These are phyloP conservation scores for Dasypolia templi DNA, from an alignment of 2,888 invertebrate genomes.

Conservation along the genomic window DNA sequence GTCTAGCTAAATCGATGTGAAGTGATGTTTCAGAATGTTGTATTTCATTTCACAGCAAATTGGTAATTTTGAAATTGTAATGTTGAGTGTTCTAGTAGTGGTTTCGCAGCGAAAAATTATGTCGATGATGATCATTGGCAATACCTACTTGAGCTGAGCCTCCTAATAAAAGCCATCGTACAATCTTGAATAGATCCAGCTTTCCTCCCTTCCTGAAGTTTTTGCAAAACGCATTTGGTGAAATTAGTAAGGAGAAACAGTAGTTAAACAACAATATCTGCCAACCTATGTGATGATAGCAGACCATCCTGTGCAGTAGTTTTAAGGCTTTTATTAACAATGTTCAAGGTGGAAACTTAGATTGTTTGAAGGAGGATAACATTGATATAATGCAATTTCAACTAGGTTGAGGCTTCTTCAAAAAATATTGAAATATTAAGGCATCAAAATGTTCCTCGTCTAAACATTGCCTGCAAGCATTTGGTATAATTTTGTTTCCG, in stretches of 20 bases:
- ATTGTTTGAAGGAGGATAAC: not conserved
- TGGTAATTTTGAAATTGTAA: not conserved
- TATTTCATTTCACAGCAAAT: not conserved
- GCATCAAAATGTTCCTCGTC: slow-evolving; percentile 17
- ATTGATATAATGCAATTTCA: slow-evolving; percentile 1
- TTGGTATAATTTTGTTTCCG: slow-evolving; percentile 59
- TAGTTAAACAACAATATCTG: not conserved
- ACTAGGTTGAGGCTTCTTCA: not conserved
- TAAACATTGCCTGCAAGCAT: slow-evolving; percentile 37
- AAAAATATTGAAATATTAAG: slow-evolving; percentile 18
- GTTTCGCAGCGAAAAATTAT: not conserved
- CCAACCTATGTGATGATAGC: no score
- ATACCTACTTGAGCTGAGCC: not conserved
- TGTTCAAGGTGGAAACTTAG: not conserved
- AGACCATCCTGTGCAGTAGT: not conserved
- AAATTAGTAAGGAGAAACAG: not conserved
- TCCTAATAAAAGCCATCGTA: not conserved
- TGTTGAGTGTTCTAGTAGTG: not conserved
- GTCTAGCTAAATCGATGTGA: slow-evolving; percentile 40
- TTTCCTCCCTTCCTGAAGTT: not conserved
- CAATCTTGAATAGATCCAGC: not conserved
- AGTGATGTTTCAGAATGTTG: slow-evolving; percentile 1
- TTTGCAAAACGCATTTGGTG: not conserved
- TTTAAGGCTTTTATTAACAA: not conserved
- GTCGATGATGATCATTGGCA: not conserved